Evolutionary conservation across 2,797 vertebrate species (phyloP), one percentile per base, ranked within the genome.

Genomic region (Arctocebus calabarensis): DNA sequence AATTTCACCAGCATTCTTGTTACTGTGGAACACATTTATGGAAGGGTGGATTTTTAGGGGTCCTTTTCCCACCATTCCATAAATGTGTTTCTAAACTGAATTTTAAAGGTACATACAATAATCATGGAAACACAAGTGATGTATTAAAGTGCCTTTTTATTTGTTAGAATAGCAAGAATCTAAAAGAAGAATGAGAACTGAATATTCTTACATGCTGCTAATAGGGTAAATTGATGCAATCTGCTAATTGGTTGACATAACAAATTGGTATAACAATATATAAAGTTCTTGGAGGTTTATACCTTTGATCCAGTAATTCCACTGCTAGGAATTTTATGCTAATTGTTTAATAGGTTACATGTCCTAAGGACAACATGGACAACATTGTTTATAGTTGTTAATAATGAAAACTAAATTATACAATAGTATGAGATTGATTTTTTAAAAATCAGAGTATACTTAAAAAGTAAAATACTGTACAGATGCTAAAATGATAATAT

Each of bases 351-450:
- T 64, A 83, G 43, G 32, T 45, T 85, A 73, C 1, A n/a, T 57
- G 37, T 73, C 64, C 64, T 45, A 79, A 43, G 48, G 43, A 87
- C 71, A 66, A 12, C 68, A 62, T 37, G 48, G 43, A 87, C 71
- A 66, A 12, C 68, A 62, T 37, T 74, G 34, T 25, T 3, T 73
- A 20, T 52, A 64, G 62, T 82, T 87, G 74, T 90, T 57, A 90
- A 78, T 77, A 87, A 66, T 17, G 83, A 93, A 86, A 87, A 37
- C 70, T 78, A 25, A 92, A 77, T 45, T 77, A 92, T 79, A 40
- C 19, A 92, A 7, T 37, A 73, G 40, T 84, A 70, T 68, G 29
- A 82, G 19, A 82, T 2, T 71, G 3, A n/a, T 70, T 91, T 52
- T 52, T 16, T 7, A 34, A 75, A 79, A 83, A 62, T 74, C 12